Conservation (phyloP, 2,113 vertebrate genomes). For the Xiphophorus maculatus region DNA sequence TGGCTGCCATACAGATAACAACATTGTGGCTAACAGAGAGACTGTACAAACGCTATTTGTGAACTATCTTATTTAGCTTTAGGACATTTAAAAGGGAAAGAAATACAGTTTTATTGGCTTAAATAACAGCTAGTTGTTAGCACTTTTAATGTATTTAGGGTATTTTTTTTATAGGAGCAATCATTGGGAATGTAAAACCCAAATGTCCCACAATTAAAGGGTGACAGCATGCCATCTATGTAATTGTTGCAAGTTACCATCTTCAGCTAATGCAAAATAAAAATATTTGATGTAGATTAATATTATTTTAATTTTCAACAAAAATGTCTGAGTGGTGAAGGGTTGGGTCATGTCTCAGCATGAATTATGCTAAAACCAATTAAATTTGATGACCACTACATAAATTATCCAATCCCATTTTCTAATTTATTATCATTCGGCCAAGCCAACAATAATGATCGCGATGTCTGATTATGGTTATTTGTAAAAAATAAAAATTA, state of each 20-base stretch:
- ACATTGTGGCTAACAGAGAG: no score
- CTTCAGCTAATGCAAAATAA: not conserved
- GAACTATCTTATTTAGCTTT: not conserved
- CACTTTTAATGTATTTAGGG: not conserved
- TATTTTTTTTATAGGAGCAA: no score
- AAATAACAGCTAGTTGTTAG: not conserved
- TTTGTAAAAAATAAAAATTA: constrained; percentile 6
- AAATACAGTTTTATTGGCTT: not conserved
- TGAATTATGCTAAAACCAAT: no score
- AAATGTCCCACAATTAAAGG: no score
- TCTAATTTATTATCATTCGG: constrained; percentile 27
- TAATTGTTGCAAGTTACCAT: no score
- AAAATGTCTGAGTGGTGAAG: no score
- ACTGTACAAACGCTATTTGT: no score
- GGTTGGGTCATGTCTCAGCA: not conserved
- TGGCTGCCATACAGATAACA: no score
- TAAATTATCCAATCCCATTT: constrained; percentile 22
- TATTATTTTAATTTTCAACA: not conserved
- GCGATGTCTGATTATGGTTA: constrained; percentile 41
- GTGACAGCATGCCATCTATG: no score
- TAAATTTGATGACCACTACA: no score
- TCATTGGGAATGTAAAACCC: no score
- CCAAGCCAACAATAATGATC: constrained; percentile 28
- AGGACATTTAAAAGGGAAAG: not conserved
- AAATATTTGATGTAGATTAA: not conserved